Base-by-base conservation (phyloP, 2,113 vertebrate genomes). In the Brachirus orientalis region DNA sequence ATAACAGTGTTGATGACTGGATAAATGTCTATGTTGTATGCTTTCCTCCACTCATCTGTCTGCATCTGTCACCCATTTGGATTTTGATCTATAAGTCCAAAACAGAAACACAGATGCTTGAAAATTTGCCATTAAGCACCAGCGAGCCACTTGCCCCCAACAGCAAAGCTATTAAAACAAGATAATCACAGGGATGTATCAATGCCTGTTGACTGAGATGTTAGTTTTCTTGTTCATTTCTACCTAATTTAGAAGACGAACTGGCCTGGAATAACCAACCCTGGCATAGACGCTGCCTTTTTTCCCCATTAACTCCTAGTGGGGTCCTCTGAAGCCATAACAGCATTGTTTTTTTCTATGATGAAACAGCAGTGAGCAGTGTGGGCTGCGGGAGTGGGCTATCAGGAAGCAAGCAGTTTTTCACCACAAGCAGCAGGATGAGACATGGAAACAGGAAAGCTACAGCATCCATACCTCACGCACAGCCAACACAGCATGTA, bases 371-470 rank as follows among this genome's bases (percentile, higher is more conserved):
- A 80, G 74, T 59, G 17, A 77, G 74, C 38, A 59, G 54, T 60
- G 71, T 70, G 75, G 70, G 84, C 72, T 79, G 79, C 76, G 44
- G 64, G 83, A 82, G 88, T 87, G 84, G 88, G 83, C 76, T 79
- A 85, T 43, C 76, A 28, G 83, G 87, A 88, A 83, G 76, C 80
- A 79, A 75, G 77, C 83, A 70, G 75, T 74, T 85, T 79, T 85
- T 69, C 74, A 88, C 79, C 66, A 68, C 80, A 66, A 86, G 80
- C 89, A 86, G 86, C 86, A 84, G 82, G 79, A 85, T 69, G 75
- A 86, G 82, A 88, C 69, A 79, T 63, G 22, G 74, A 79, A 68
- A 80, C 61, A 80, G 79, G 80, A 83, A 72, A 68, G 58, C 84
- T 77, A 59, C 45, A 72, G 80, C 80, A 80, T 72, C 77, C 69